Percentiles rank a stretch among this genome's conserved stretches.
Evolutionary conservation across 2,888 invertebrate genomes (phyloP).

Genomic region (Macrostomum cliftonense): DNA sequence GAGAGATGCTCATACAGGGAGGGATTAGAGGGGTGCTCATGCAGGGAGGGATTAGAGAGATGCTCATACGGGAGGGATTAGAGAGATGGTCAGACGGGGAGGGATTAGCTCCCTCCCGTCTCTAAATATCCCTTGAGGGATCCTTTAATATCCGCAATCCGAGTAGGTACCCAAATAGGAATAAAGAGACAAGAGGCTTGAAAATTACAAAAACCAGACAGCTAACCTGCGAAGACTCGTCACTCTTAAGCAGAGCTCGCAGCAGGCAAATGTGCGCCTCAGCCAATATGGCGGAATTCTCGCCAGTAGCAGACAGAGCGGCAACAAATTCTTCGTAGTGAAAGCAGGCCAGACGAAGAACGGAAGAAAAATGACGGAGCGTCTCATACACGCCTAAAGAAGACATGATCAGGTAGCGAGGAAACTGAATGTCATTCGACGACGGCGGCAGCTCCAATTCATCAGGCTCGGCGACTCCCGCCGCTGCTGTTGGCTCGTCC

Average conservation of each 20-base stretch:
- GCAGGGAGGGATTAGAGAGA: too few relatives aligned
- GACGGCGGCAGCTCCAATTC: constrained; percentile 9
- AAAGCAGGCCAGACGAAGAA: constrained; percentile 74
- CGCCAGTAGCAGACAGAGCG: constrained; percentile 60
- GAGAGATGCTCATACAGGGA: too few relatives aligned
- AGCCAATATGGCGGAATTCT: constrained; percentile 69
- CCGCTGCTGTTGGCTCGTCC: neutral
- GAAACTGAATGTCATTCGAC: constrained; percentile 48
- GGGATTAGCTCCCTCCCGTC: too few relatives aligned
- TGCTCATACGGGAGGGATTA: too few relatives aligned
- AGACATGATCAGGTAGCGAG: constrained; percentile 55
- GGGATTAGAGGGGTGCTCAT: too few relatives aligned
- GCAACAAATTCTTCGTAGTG: constrained; percentile 92
- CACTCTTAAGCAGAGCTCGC: constrained; percentile 48
- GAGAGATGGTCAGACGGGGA: too few relatives aligned
- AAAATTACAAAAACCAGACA: too few relatives aligned
- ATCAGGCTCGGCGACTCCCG: too few relatives aligned
- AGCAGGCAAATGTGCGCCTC: constrained; percentile 84
- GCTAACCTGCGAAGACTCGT: constrained; percentile 17
- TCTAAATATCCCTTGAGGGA: too few relatives aligned
- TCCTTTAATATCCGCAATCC: too few relatives aligned
- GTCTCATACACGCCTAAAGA: constrained; percentile 82
- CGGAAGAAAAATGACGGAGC: constrained; percentile 61
- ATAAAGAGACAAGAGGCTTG: too few relatives aligned
- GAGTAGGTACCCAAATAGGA: too few relatives aligned